Conservation (phyloP, 2,797 vertebrate genomes). For the Diplodus puntazzo region DNA sequence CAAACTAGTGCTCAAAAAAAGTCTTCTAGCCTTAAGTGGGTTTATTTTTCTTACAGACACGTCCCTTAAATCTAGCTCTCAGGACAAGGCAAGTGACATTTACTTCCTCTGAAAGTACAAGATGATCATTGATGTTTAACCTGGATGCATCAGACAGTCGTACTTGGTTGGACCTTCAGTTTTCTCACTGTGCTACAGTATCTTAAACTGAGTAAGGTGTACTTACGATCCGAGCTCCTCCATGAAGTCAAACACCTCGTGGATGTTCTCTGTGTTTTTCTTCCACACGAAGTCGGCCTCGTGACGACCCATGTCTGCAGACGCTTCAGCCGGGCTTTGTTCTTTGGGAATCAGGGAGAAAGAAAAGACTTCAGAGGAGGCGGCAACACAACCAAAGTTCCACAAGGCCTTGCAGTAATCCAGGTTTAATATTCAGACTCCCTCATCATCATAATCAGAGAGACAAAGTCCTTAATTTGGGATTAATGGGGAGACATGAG, state of each 20-base stretch:
- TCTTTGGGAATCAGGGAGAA: slow-evolving; percentile 65
- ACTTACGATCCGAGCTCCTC: slow-evolving; percentile 97
- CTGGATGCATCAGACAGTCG: too few relatives aligned
- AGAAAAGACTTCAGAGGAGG: slow-evolving; percentile 6
- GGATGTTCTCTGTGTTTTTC: slow-evolving; percentile 94
- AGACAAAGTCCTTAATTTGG: slow-evolving; percentile 15
- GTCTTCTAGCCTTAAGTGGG: too few relatives aligned
- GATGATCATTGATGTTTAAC: too few relatives aligned
- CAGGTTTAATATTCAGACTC: slow-evolving; percentile 13
- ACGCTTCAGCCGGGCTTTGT: slow-evolving; percentile 77
- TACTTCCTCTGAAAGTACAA: too few relatives aligned
- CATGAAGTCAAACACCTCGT: slow-evolving; percentile 94
- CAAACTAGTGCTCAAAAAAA: too few relatives aligned
- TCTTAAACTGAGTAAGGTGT: neutral
- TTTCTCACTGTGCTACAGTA: too few relatives aligned
- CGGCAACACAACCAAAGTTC: neutral
- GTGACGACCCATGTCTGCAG: slow-evolving; percentile 91
- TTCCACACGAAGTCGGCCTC: slow-evolving; percentile 91
- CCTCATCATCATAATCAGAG: slow-evolving; percentile 24
- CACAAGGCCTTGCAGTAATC: slow-evolving; percentile 11
- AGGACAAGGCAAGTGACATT: too few relatives aligned
- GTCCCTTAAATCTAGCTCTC: too few relatives aligned
- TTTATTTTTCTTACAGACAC: too few relatives aligned
- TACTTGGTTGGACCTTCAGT: too few relatives aligned
- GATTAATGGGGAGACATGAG: slow-evolving; percentile 53